Evolutionary conservation across 2,888 invertebrate genomes (phyloP).

Genomic region (Elegia similella): DNA sequence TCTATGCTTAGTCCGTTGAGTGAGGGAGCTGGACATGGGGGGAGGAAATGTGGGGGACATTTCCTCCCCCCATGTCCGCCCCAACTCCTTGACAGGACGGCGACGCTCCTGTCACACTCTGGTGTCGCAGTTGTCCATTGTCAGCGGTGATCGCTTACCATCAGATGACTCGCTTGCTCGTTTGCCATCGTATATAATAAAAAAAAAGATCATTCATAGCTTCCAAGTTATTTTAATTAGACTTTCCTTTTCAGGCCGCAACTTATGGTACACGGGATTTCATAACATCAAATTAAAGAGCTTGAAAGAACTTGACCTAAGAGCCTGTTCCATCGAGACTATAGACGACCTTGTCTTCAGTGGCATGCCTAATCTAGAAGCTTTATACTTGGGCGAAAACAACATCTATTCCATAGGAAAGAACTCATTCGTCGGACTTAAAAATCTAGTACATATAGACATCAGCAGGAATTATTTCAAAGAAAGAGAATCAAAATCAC

Average conservation of each 20-base stretch:
- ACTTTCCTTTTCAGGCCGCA: conserved; percentile 21
- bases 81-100: no score
- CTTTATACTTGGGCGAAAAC: conserved; percentile 80
- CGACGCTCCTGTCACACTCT: no score
- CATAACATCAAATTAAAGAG: conserved; percentile 43
- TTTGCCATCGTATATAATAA: no score
- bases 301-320: conserved; percentile 79
- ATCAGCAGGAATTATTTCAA: conserved; percentile 67
- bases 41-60: no score
- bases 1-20: no score
- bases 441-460: conserved; percentile 72
- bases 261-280: conserved; percentile 36
- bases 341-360: conserved; percentile 63
- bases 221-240: neutral
- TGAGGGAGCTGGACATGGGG: no score
- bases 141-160: no score
- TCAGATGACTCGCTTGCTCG: no score
- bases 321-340: conserved; percentile 76
- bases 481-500: conserved; percentile 26
- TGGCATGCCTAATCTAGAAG: conserved; percentile 65
- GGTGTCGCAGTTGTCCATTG: no score
- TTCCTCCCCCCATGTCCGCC: no score
- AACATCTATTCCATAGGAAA: conserved; percentile 61
- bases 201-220: neutral
- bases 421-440: conserved; percentile 60